These are phyloP conservation scores for Clarias macrocephalus DNA, from an alignment of 2,113 vertebrate genomes.

Conservation along the genomic window DNA sequence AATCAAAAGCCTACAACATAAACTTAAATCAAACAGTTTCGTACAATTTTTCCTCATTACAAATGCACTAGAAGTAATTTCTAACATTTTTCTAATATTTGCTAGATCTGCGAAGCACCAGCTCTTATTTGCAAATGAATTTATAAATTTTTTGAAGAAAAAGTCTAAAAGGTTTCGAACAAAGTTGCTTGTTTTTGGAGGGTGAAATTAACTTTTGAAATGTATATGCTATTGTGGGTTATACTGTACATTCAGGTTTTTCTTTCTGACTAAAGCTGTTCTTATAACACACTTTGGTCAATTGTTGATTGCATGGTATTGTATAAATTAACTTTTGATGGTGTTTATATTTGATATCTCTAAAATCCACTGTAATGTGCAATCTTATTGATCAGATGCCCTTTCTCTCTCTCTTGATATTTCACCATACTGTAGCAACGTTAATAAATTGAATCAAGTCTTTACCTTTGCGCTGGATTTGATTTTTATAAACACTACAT, in stretches of 20 bases:
- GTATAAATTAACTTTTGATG: background rate
- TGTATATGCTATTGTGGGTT: background rate
- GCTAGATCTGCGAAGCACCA: background rate
- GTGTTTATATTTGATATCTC: background rate
- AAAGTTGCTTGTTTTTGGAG: background rate
- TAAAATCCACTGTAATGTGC: background rate
- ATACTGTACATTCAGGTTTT: background rate
- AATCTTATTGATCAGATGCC: background rate
- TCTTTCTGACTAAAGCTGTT: background rate
- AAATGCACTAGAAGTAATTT: background rate
- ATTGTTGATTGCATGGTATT: background rate
- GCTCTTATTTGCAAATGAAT: background rate
- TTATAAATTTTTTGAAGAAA: background rate
- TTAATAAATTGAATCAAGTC: background rate
- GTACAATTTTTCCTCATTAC: background rate
- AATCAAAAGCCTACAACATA: background rate
- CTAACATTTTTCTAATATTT: background rate
- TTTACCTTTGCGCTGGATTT: background rate
- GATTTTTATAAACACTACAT: background rate
- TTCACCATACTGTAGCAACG: background rate
- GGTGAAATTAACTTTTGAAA: background rate
- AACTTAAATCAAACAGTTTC: background rate
- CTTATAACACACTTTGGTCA: background rate
- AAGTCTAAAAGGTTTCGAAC: background rate
- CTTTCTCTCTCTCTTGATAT: background rate